Conservation (phyloP, 2,888 invertebrate species). For the Zeuzera pyrina region DNA sequence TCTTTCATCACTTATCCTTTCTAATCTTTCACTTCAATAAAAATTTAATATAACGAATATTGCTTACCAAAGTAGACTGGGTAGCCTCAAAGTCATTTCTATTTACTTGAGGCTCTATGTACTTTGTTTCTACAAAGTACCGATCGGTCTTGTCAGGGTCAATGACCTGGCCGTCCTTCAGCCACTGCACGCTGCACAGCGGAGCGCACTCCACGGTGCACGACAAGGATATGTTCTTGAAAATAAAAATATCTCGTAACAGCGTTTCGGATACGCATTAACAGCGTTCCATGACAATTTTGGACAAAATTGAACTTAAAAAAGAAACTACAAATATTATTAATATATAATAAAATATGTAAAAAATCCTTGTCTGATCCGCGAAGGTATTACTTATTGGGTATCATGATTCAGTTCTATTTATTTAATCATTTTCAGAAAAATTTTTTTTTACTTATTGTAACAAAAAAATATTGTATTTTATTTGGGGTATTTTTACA, state of each 20-base stretch:
- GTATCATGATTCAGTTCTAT: too few relatives aligned
- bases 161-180: slow-evolving; percentile 82
- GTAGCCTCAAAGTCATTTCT: slow-evolving; percentile 92
- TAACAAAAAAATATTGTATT: too few relatives aligned
- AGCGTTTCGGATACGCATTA: too few relatives aligned
- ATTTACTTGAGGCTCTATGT: slow-evolving; percentile 80
- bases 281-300: neutral
- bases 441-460: too few relatives aligned
- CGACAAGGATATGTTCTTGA: slow-evolving; percentile 80
- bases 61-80: slow-evolving; percentile 84
- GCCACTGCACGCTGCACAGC: slow-evolving; percentile 88
- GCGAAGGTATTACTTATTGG: too few relatives aligned
- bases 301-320: neutral
- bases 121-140: slow-evolving; percentile 79
- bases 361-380: too few relatives aligned
- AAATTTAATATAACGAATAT: slow-evolving; percentile 12
- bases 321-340: slow-evolving; percentile 1
- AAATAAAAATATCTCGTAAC: too few relatives aligned
- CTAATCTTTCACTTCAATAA: neutral
- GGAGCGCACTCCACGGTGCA: slow-evolving; percentile 94
- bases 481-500: too few relatives aligned
- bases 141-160: slow-evolving; percentile 73
- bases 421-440: too few relatives aligned
- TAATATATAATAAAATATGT: too few relatives aligned
- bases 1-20: too few relatives aligned